Conservation (phyloP, 2,113 vertebrate species). For the Penelope pileata region DNA sequence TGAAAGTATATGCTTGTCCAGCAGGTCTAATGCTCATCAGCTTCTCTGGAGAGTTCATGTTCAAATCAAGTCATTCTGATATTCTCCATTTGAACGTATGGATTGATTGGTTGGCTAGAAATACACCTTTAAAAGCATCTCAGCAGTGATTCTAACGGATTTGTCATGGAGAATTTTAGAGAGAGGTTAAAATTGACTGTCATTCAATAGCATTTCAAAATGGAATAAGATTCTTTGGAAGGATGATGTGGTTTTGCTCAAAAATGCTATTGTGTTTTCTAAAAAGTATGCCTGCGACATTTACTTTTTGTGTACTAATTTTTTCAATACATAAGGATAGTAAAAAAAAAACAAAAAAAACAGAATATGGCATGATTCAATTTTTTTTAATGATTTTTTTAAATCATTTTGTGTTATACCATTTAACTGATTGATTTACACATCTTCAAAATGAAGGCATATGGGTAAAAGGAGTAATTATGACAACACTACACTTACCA, state of each 20-base stretch:
- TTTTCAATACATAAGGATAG: not conserved
- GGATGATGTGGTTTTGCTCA: not conserved
- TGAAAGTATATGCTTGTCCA: not conserved
- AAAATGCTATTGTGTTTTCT: not conserved
- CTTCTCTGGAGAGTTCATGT: not conserved
- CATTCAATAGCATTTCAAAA: not conserved
- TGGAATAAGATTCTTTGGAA: not conserved
- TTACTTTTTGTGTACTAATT: not conserved
- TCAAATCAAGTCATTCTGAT: not conserved
- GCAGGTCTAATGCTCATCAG: not conserved
- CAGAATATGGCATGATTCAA: accelerated
- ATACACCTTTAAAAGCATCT: not conserved
- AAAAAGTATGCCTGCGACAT: not conserved
- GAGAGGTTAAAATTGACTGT: not conserved
- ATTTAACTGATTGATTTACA: not conserved
- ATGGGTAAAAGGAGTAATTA: not conserved
- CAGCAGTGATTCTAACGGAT: not conserved
- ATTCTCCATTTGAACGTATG: not conserved
- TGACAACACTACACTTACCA: not conserved
- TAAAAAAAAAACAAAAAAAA: not conserved
- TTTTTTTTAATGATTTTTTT: not conserved
- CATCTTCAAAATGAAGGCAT: not conserved
- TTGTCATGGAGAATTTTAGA: not conserved
- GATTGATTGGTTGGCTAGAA: not conserved
- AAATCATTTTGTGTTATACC: not conserved